Evolutionary conservation across 2,888 invertebrate species (phyloP), one percentile per base, ranked within the genome.

Genomic region (Hemicrepidius hirtus): DNA sequence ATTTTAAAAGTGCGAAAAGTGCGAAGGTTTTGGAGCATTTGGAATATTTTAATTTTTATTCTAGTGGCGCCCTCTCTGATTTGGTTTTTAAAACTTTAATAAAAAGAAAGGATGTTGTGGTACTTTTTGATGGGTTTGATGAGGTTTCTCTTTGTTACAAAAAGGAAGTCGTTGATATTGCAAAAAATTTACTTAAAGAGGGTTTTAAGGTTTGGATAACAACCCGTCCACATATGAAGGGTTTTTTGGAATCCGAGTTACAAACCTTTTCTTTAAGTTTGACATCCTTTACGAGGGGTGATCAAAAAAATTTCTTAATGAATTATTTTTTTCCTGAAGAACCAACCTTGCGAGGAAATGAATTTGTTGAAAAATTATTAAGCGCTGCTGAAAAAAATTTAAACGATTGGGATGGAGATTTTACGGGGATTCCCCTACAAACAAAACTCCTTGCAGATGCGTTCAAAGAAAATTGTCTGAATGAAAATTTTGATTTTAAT

Each of bases 41-140:
- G 24, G 24, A 24, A 24, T 24, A 24, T 24, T 24, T 24, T 24
- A 24, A 24, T 5, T 16, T 20, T 24, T 10, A 46, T 2, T 10
- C 10, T 18, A 46, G 4, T 3, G 10, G 10, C 46, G 46, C 3
- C 9, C 46, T 46, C 2, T 7, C 13, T n/a, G 9, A 53, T 5
- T 6, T 6, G 0, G 35, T 67, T n/a, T 57, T 67, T 21, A n/a
- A 24, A 41, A 21, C 40, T 16, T 28, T 67, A 18, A 6, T 44
- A 18, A 16, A 32, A 10, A 10, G 1, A 4, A 69, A 50, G 20
- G 21, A 28, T 10, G 41, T 69, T 50, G 13, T 69, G 5, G 20
- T 69, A 10, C 18, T 69, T 6, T 20, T 62, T 1, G 69, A 69
- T 32, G 63, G 69, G 3, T 69, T 63, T 20, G 69, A 69, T 18